phyloP scores from a whole-genome alignment of 2,113 vertebrate species.

The Dasyurus viverrinus region DNA sequence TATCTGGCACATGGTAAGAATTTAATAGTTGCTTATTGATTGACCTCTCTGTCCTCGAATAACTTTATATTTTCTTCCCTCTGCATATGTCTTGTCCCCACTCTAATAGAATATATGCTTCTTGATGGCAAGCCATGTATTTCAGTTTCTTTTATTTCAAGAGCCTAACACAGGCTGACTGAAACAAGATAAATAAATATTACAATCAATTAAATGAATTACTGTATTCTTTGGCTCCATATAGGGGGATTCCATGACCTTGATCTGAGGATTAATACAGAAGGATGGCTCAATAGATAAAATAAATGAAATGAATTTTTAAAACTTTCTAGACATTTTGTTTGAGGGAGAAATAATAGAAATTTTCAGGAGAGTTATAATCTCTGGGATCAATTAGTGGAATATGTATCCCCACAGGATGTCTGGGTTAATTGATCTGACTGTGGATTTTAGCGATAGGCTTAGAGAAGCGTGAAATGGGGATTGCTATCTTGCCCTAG shows the following conservation, averaged over 20 bases:
- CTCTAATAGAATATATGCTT: not conserved
- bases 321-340: not conserved
- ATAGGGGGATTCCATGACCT: not conserved
- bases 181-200: not conserved
- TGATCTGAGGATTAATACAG: not conserved
- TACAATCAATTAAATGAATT: not conserved
- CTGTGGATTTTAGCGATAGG: not conserved
- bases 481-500: not conserved
- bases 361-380: not conserved
- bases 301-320: not conserved
- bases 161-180: not conserved
- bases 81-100: not conserved
- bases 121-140: not conserved
- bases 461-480: not conserved
- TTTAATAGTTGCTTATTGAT: not conserved
- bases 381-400: not conserved
- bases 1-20: not conserved
- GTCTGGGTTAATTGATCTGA: not conserved
- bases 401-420: not conserved
- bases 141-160: not conserved
- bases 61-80: not conserved
- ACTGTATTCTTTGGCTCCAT: not conserved
- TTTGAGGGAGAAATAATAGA: not conserved
- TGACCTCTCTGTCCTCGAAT: not conserved
- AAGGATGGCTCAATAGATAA: not conserved